Evolutionary conservation across 2,113 vertebrate genomes (phyloP), one percentile per base, ranked within the genome.

Genomic region (Alligator mississippiensis): DNA sequence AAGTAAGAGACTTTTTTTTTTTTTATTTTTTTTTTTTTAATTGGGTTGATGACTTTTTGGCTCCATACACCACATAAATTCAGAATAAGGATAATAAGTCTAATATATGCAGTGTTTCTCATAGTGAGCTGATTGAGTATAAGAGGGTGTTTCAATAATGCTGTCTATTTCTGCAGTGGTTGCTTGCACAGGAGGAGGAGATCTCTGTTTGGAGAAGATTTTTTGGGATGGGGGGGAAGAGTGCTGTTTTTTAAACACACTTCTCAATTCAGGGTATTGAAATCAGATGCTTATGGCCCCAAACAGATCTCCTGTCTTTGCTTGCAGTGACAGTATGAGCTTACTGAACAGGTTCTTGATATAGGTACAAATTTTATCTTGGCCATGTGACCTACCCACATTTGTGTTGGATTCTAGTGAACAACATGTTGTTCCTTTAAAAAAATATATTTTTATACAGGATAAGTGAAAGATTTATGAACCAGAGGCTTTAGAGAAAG

Each of bases 131-230:
- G n/a, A 81, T 91, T 38, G 89, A 77, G 84, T 81, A 34, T 30
- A 54, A 93, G 93, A 82, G 5, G 27, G 27, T 82, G 57, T 38
- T 7, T 17, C 21, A 10, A 57, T 78, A 93, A 80, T 34, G 4
- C 95, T 95, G 94, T 17, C 24, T 80, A 95, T 54, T 76, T 79
- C 75, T 90, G 6, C 77, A 80, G 63, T 60, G 57, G 58, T 54
- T 88, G 62, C 88, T 63, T 77, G 34, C 86, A 88, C 84, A 90
- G 38, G 78, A 70, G 83, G 75, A 80, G 68, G 87, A 94, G 60
- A 5, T 9, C 72, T 85, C 81, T 95, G 54, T 75, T 24, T 16
- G 84, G 55, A 78, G 77, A 54, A 81, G 77, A 68, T n/a, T 93
- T 84, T 17, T 81, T 84, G 76, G 16, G 74, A 94, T 38, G 47